phyloP scores from a whole-genome alignment of 1,140 invertebrate genomes.

The Zaprionus tsacasi region DNA sequence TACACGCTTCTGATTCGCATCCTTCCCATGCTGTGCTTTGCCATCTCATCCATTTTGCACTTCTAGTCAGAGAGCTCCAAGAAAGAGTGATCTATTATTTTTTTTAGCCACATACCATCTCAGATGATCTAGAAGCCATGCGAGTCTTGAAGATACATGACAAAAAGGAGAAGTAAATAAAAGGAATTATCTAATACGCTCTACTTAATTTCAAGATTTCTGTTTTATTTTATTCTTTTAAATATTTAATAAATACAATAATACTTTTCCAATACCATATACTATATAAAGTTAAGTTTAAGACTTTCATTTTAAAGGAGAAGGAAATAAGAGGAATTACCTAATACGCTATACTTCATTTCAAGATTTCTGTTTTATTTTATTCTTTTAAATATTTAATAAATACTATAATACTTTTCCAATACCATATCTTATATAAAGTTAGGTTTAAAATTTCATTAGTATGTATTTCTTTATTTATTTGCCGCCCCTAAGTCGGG shows the following conservation, averaged over 20 bases:
- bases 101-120: conserved; percentile 39
- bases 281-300: neutral
- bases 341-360: neutral
- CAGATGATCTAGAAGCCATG: conserved; percentile 23
- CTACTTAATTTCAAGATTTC: neutral
- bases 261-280: neutral
- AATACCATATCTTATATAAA: neutral
- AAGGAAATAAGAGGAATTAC: neutral
- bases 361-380: neutral
- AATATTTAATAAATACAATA: neutral
- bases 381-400: neutral
- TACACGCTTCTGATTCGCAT: conserved; percentile 68
- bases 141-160: conserved; percentile 17
- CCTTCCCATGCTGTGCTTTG: neutral
- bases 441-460: too few relatives aligned
- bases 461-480: too few relatives aligned
- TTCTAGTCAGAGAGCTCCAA: conserved; percentile 71
- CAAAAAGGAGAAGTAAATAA: too few relatives aligned
- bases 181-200: neutral
- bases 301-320: too few relatives aligned
- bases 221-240: neutral
- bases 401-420: neutral
- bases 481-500: neutral
- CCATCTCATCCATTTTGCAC: conserved; percentile 12
- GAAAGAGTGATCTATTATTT: conserved; percentile 33